Conservation (phyloP, 2,888 invertebrate genomes). For the Caenorhabditis virilis region DNA sequence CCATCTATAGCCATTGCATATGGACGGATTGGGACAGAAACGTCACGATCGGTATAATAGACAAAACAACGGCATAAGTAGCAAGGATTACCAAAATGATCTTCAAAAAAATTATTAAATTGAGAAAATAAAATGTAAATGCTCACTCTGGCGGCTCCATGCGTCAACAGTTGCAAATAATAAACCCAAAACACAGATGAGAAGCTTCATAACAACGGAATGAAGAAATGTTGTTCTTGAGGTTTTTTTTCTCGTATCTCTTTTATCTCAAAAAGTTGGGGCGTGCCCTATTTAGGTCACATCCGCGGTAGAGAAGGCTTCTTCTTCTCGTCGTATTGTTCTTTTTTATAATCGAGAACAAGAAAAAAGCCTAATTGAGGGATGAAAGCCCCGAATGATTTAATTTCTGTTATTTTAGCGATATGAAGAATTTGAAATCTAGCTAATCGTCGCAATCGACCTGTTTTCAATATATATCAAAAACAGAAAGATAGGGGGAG, state of each 20-base stretch:
- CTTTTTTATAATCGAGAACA: too few species aligned
- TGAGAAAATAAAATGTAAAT: slow-evolving; percentile 1
- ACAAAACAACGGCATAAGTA: slow-evolving; percentile 66
- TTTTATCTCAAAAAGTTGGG: not conserved
- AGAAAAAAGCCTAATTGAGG: too few species aligned
- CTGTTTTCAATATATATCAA: too few species aligned
- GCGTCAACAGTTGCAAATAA: slow-evolving; percentile 11
- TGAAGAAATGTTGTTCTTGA: too few species aligned
- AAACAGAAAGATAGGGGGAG: too few species aligned
- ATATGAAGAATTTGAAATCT: too few species aligned
- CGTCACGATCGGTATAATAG: slow-evolving; percentile 64
- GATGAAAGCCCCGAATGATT: too few species aligned
- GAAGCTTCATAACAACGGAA: slow-evolving; percentile 4
- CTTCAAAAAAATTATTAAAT: slow-evolving; percentile 21
- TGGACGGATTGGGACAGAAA: slow-evolving; percentile 55
- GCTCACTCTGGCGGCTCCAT: slow-evolving; percentile 38
- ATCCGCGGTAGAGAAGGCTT: too few species aligned
- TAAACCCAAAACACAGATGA: slow-evolving; percentile 14
- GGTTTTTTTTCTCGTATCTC: not conserved
- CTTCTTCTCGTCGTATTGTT: too few species aligned
- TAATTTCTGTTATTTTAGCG: too few species aligned
- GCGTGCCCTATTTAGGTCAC: slow-evolving; percentile 35
- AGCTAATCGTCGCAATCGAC: too few species aligned
- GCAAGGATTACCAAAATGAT: slow-evolving; percentile 64
- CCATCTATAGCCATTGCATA: slow-evolving; percentile 62